These are phyloP conservation scores for Agonum fuliginosum DNA, from an alignment of 2,888 invertebrate species.

Conservation along the genomic window DNA sequence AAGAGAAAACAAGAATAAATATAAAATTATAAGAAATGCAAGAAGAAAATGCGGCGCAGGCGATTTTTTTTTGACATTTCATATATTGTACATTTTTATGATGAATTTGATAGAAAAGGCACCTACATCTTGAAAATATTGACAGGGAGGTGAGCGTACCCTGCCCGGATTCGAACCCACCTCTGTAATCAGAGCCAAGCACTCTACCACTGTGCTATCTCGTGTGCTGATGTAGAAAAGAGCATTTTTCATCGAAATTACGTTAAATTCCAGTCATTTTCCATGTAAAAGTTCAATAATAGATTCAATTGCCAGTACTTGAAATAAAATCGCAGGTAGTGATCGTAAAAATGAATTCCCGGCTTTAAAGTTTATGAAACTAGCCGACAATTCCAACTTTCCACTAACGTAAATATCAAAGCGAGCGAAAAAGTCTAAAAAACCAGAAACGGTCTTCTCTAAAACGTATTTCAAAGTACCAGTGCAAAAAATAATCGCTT, in stretches of 20 bases:
- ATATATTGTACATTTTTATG: too few relatives aligned
- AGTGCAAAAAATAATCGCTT: constrained; percentile 35
- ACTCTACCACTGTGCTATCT: too few relatives aligned
- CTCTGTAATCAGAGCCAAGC: too few relatives aligned
- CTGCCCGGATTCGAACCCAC: too few relatives aligned
- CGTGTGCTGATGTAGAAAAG: constrained; percentile 12
- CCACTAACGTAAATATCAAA: constrained; percentile 37
- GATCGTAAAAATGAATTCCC: constrained; percentile 40
- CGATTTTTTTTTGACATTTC: too few relatives aligned
- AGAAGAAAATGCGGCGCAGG: too few relatives aligned
- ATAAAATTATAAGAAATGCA: too few relatives aligned
- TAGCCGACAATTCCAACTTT: not conserved
- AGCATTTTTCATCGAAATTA: constrained; percentile 4
- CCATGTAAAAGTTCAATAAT: constrained; percentile 37
- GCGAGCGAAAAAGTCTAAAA: constrained; percentile 13
- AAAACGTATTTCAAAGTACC: constrained; percentile 27
- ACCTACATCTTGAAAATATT: too few relatives aligned
- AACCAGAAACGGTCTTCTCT: constrained; percentile 1
- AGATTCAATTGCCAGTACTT: constrained; percentile 32
- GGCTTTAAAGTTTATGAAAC: constrained; percentile 22
- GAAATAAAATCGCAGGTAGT: constrained; percentile 25
- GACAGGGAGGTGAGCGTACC: too few relatives aligned
- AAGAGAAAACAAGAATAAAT: too few relatives aligned
- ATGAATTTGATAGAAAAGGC: too few relatives aligned
- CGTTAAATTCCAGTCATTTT: constrained; percentile 29